Conservation (phyloP, 2,113 vertebrate genomes). For the Clarias macrocephalus region DNA sequence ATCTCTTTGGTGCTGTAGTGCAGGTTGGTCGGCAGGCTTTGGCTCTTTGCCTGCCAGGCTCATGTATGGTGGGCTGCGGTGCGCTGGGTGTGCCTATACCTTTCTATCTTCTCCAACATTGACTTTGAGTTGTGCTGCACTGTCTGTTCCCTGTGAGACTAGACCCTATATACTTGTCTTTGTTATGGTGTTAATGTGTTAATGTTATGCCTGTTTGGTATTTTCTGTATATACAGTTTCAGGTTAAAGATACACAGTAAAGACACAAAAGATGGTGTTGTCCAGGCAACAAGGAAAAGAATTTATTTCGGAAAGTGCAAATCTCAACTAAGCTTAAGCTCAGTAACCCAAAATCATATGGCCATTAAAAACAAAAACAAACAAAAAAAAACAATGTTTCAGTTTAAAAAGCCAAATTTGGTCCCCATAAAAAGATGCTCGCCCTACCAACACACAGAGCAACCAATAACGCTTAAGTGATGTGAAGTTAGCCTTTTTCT, state of each 20-base stretch:
- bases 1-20: too few relatives aligned
- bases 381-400: not conserved
- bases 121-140: too few relatives aligned
- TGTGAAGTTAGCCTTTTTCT: not conserved
- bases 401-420: not conserved
- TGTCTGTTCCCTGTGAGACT: too few relatives aligned
- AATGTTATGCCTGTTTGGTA: too few relatives aligned
- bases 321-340: not conserved
- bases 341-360: not conserved
- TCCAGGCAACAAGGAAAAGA: not conserved
- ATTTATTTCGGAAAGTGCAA: not conserved
- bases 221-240: not conserved
- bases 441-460: not conserved
- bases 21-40: too few relatives aligned
- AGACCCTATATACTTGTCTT: too few relatives aligned
- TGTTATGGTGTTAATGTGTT: too few relatives aligned
- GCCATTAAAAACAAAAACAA: not conserved
- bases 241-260: not conserved
- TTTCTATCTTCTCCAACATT: too few relatives aligned
- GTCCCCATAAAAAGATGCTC: not conserved
- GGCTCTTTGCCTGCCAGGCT: too few relatives aligned
- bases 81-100: too few relatives aligned
- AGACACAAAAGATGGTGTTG: not conserved
- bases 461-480: not conserved
- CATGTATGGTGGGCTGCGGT: too few relatives aligned